phyloP scores from a whole-genome alignment of 2,888 invertebrate genomes.

The Pandemis heparana region DNA sequence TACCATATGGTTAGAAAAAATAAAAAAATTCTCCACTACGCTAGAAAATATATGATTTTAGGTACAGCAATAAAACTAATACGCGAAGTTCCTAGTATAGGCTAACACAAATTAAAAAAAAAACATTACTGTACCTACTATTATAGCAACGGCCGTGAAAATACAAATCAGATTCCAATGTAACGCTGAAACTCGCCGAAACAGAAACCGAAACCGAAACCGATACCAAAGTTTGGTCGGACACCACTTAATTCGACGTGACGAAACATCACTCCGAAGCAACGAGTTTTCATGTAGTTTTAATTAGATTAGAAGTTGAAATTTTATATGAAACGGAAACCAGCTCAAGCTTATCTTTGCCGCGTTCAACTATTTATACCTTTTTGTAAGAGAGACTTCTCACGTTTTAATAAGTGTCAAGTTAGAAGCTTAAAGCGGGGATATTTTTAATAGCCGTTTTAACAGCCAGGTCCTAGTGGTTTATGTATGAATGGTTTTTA shows the following conservation, averaged over 20 bases:
- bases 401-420: conserved; percentile 26
- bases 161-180: too few relatives aligned
- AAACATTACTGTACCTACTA: too few relatives aligned
- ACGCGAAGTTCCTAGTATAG: too few relatives aligned
- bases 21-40: too few relatives aligned
- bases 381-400: conserved; percentile 34
- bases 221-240: not conserved
- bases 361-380: conserved; percentile 32
- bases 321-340: conserved; percentile 37
- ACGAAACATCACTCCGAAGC: conserved; percentile 12
- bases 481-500: too few relatives aligned
- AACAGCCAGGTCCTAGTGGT: not conserved
- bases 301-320: conserved; percentile 29
- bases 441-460: not conserved
- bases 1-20: too few relatives aligned
- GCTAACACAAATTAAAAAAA: too few relatives aligned
- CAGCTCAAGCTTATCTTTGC: conserved; percentile 32
- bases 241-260: not conserved
- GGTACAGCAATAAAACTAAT: too few relatives aligned
- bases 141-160: too few relatives aligned
- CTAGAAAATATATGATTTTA: too few relatives aligned
- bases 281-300: conserved; percentile 34
- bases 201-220: too few relatives aligned
- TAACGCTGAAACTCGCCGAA: too few relatives aligned
- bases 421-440: conserved; percentile 17